Conservation (phyloP, 2,113 vertebrate genomes). For the Eudyptes chrysolophus region DNA sequence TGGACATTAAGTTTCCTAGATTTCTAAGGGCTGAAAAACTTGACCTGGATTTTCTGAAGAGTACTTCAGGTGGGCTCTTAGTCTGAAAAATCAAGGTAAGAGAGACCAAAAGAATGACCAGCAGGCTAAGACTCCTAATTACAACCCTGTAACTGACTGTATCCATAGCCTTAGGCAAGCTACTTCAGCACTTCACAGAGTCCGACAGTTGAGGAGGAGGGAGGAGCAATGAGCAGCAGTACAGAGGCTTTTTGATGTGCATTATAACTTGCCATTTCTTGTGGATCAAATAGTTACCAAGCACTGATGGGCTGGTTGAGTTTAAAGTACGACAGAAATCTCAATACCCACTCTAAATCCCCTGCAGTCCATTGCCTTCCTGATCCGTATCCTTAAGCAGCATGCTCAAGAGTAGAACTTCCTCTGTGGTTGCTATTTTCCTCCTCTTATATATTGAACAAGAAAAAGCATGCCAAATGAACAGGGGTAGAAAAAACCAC, state of each 20-base stretch:
- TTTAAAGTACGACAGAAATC: neutral
- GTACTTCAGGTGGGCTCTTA: neutral
- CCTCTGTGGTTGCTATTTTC: neutral
- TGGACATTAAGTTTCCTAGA: neutral
- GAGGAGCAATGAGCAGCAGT: neutral
- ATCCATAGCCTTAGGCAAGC: neutral
- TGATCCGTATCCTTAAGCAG: neutral
- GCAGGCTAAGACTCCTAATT: neutral
- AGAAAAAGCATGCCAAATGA: neutral
- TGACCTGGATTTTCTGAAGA: neutral
- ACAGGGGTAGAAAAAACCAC: neutral
- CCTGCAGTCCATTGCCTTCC: neutral
- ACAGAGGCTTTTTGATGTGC: neutral
- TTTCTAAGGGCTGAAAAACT: neutral
- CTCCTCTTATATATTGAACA: neutral
- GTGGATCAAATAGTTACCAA: neutral
- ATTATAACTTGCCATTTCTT: neutral
- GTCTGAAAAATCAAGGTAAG: neutral
- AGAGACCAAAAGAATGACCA: neutral
- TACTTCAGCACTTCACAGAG: neutral
- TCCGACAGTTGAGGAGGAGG: neutral
- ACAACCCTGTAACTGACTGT: neutral
- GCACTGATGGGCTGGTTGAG: neutral
- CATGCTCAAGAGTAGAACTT: neutral
- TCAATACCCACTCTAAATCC: neutral